Percentiles rank a stretch among this genome's conserved stretches.
These are phyloP conservation scores for Manis crassicaudata DNA, from an alignment of 2,797 vertebrate genomes.

Conservation along the genomic window DNA sequence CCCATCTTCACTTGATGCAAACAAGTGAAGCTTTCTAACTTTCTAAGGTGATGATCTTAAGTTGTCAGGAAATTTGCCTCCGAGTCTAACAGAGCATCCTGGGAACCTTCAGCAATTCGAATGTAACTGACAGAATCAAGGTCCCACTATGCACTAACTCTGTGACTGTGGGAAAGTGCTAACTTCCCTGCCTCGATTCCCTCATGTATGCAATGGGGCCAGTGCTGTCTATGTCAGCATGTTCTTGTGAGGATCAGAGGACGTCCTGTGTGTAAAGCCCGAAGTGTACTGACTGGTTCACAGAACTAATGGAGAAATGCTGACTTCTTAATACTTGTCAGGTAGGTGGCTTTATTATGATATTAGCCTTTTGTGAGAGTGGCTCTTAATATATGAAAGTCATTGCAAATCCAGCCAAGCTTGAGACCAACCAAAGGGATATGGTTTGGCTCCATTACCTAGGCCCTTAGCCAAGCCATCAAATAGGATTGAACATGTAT, in stretches of 20 bases:
- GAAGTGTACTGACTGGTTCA: neutral
- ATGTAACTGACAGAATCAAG: neutral
- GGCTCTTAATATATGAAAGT: conserved; percentile 61
- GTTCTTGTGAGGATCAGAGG: neutral
- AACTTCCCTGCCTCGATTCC: neutral
- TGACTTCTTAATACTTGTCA: neutral
- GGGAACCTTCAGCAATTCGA: neutral
- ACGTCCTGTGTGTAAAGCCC: neutral
- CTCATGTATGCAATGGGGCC: neutral
- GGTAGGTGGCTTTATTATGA: conserved; percentile 38
- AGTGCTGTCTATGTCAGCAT: neutral
- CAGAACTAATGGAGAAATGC: neutral
- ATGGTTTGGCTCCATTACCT: conserved; percentile 73
- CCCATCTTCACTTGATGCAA: neutral
- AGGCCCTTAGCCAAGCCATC: conserved; percentile 71
- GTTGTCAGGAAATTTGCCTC: neutral
- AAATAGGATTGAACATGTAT: conserved; percentile 72
- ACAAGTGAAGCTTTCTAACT: neutral
- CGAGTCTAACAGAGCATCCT: neutral
- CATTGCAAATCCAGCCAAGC: conserved; percentile 70
- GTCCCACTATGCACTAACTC: neutral
- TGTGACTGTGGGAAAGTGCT: neutral
- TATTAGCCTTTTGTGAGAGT: conserved; percentile 44
- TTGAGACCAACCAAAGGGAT: conserved; percentile 71
- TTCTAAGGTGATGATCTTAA: neutral